These are phyloP conservation scores for Ferrisia virgata DNA, from an alignment of 2,888 invertebrate species.

Conservation along the genomic window DNA sequence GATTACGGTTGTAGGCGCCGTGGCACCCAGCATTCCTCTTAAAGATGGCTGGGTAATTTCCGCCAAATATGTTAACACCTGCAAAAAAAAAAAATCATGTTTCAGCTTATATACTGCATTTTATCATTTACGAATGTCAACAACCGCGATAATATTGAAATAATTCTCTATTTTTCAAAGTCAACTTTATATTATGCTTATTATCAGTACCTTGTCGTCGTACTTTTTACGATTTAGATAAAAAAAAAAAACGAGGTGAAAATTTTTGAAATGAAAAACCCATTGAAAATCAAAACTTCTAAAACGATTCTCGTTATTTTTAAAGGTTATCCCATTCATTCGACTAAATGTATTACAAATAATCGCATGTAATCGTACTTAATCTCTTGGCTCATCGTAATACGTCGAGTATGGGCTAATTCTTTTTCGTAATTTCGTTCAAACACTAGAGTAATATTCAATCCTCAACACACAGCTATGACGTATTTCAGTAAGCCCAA, in stretches of 20 bases:
- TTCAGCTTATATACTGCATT: background rate
- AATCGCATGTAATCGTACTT: background rate
- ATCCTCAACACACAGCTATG: background rate
- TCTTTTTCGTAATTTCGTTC: background rate
- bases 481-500: too few species aligned
- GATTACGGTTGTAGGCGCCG: slow-evolving; percentile 72
- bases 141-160: background rate
- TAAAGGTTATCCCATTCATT: background rate
- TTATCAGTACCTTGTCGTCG: too few species aligned
- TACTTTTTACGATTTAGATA: background rate
- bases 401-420: background rate
- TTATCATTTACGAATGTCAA: background rate
- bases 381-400: background rate
- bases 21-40: slow-evolving; percentile 70
- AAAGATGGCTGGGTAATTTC: slow-evolving; percentile 78
- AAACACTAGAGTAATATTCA: background rate
- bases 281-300: background rate
- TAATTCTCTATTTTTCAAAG: background rate
- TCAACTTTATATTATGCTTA: background rate
- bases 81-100: slow-evolving; percentile 48
- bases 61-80: slow-evolving; percentile 79
- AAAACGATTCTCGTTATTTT: background rate
- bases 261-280: background rate
- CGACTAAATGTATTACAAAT: background rate
- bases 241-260: too few species aligned